These are phyloP conservation scores for Aplysia californica DNA, from an alignment of 1,140 invertebrate genomes.

Conservation along the genomic window DNA sequence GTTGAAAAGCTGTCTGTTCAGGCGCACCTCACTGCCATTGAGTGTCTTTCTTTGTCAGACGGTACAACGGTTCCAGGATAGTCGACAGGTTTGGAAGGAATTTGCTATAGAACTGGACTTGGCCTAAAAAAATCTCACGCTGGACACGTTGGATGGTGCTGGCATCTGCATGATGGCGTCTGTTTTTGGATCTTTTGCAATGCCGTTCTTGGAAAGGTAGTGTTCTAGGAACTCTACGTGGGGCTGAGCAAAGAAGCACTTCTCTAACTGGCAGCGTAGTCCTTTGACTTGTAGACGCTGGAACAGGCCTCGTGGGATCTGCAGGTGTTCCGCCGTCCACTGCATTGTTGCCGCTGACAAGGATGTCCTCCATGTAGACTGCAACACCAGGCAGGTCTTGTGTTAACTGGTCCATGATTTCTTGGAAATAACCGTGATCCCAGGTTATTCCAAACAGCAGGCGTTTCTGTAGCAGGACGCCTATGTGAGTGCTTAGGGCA, in stretches of 20 bases:
- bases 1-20: not conserved
- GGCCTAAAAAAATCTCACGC: not conserved
- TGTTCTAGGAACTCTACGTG: not conserved
- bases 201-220: not conserved
- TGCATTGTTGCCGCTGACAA: not conserved
- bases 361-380: not conserved
- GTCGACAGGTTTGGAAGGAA: not conserved
- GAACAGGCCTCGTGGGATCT: not conserved
- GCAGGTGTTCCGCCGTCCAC: not conserved
- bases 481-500: not conserved
- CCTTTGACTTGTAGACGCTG: not conserved
- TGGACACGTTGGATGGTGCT: not conserved
- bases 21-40: not conserved
- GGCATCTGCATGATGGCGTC: not conserved
- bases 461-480: not conserved
- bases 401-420: not conserved
- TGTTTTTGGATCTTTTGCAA: not conserved
- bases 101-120: not conserved
- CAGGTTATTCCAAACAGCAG: not conserved
- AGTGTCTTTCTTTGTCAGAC: not conserved
- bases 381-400: not conserved
- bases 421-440: not conserved
- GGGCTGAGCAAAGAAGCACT: not conserved
- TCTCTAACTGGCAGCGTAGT: not conserved
- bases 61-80: not conserved